These are phyloP conservation scores for Lagopus muta DNA, from an alignment of 2,113 vertebrate species.

Conservation along the genomic window DNA sequence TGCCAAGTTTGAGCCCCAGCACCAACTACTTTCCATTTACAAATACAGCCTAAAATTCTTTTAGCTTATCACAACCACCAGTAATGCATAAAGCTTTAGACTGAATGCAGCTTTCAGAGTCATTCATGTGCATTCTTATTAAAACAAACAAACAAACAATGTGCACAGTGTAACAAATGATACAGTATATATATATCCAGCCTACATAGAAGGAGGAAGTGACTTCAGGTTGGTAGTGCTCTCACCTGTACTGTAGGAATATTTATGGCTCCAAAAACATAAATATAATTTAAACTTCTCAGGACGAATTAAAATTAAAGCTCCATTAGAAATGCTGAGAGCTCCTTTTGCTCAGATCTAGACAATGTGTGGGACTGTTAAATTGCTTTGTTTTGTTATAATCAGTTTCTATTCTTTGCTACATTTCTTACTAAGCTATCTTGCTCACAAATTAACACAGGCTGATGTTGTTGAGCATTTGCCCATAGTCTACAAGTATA, in stretches of 20 bases:
- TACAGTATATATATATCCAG: background rate
- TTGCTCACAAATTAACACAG: background rate
- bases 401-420: background rate
- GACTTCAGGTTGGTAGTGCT: background rate
- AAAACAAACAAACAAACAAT: background rate
- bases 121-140: background rate
- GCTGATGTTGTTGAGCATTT: background rate
- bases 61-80: background rate
- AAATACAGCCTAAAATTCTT: background rate
- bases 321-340: background rate
- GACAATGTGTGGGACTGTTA: rapidly evolving
- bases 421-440: background rate
- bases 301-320: background rate
- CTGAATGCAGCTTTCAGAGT: background rate
- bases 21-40: background rate
- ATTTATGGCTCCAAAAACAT: background rate
- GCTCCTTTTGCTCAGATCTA: background rate
- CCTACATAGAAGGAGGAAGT: background rate
- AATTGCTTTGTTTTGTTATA: background rate
- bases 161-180: background rate
- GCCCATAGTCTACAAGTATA: background rate
- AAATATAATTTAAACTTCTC: background rate
- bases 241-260: background rate
- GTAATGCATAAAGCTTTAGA: background rate
- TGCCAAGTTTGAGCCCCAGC: background rate